Base-by-base conservation (phyloP, 2,888 invertebrate species). In the Galerucella pusilla region DNA sequence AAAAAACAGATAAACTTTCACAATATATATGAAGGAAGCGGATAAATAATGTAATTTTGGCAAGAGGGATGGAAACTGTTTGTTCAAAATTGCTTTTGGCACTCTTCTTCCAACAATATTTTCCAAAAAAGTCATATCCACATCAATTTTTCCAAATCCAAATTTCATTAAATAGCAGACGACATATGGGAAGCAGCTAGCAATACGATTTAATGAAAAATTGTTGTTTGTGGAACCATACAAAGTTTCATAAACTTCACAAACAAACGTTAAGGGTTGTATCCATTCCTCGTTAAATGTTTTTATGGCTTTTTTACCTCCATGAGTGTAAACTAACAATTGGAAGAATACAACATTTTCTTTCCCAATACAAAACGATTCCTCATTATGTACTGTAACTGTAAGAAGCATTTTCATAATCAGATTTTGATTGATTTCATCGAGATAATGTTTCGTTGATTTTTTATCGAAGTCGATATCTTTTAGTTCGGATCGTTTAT, bases 41-140 rank as follows among this genome's bases (percentile, higher is more conserved):
- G 28, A 7, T 10, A 10, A 28, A 28, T 20, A 28, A 61, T 61
- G 6, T 1, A 35, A 14, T 35, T 14, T 14, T 6, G 61, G 61
- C n/a, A 61, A 35, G 6, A 61, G 61, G 9, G 28, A 35, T 2
- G 35, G 61, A 61, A 61, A 61, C 10, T 35, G 28, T 35, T 12
- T 35, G 11, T 11, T 60, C 28, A 60, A 25, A 20, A 60, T 60
- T 25, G 60, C 60, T 25, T 9, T 11, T 11, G 60, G 60, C 11
- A 60, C 28, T 60, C 60, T 60, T 25, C 1, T 28, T 11, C 60
- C 60, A n/a, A n/a, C 9, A 60, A 60, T 60, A n/a, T 28, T 60
- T 60, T 60, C 60, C 20, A 60, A 60, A 25, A 60, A 60, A 28
- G 60, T 60, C 7, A 60, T 28, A 11, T 60, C 60, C 11, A 61